A percentile compares a stretch with the other conserved stretches of the same genome.
Conservation (phyloP, 1,140 invertebrate genomes). For the Zaprionus davidi region DNA sequence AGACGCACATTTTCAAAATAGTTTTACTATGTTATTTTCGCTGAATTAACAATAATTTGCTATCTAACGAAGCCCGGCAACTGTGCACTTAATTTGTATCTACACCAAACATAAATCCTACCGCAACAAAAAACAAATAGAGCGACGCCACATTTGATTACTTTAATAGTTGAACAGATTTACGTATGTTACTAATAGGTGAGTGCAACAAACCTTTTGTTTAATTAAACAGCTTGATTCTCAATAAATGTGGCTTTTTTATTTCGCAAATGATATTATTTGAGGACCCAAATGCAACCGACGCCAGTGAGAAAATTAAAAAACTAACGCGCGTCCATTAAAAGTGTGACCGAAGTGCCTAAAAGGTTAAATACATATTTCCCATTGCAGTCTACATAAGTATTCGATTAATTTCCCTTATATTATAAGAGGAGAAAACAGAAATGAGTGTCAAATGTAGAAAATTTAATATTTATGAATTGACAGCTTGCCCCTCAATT, state of each 20-base stretch:
- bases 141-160: neutral
- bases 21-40: slow-evolving; percentile 15
- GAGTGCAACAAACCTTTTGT: slow-evolving; percentile 29
- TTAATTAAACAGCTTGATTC: neutral
- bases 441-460: neutral
- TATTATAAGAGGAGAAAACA: neutral
- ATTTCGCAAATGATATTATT: neutral
- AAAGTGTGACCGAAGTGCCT: slow-evolving; percentile 14
- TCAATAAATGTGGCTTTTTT: neutral
- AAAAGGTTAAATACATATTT: slow-evolving; percentile 6
- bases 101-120: slow-evolving; percentile 47
- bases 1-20: slow-evolving; percentile 7
- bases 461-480: neutral
- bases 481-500: neutral
- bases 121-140: slow-evolving; percentile 41
- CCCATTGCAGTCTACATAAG: neutral
- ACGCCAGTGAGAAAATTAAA: slow-evolving; percentile 47
- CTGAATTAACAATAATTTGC: slow-evolving; percentile 6
- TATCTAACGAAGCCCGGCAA: slow-evolving; percentile 40
- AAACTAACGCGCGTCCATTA: slow-evolving; percentile 39
- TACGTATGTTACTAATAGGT: neutral
- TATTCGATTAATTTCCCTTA: slow-evolving; percentile 11
- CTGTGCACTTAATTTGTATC: slow-evolving; percentile 38
- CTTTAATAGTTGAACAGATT: neutral
- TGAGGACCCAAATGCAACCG: slow-evolving; percentile 20